phyloP scores from a whole-genome alignment of 2,797 vertebrate genomes.

The Enteromius anoplus region DNA sequence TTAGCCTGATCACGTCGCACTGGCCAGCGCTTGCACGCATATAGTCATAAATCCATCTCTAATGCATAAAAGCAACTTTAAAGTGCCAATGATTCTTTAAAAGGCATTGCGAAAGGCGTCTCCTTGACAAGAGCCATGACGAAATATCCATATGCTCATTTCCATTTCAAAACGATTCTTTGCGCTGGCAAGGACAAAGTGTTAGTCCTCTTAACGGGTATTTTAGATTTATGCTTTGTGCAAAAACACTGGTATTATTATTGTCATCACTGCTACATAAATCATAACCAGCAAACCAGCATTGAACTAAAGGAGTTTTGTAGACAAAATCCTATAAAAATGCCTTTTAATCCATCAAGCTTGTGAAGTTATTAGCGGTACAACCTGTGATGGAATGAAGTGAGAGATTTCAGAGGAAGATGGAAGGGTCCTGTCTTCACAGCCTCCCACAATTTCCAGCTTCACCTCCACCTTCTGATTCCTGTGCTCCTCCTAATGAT shows the following conservation, averaged over 20 bases:
- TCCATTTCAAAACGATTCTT: slow-evolving; percentile 47
- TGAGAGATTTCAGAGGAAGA: slow-evolving; percentile 37
- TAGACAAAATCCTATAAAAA: slow-evolving; percentile 27
- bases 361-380: neutral
- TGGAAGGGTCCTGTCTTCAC: slow-evolving; percentile 5
- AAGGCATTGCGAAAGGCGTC: slow-evolving; percentile 47
- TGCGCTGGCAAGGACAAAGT: slow-evolving; percentile 36
- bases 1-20: slow-evolving; percentile 40
- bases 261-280: slow-evolving; percentile 24
- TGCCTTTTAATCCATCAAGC: slow-evolving; percentile 21
- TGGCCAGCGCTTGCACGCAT: slow-evolving; percentile 32
- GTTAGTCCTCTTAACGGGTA: slow-evolving; percentile 26
- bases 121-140: slow-evolving; percentile 49
- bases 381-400: neutral
- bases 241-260: slow-evolving; percentile 38
- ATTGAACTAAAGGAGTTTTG: neutral
- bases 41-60: slow-evolving; percentile 54
- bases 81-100: slow-evolving; percentile 51
- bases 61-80: slow-evolving; percentile 49
- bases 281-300: slow-evolving; percentile 9
- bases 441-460: slow-evolving; percentile 16
- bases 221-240: slow-evolving; percentile 41
- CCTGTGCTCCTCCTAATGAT: slow-evolving; percentile 37
- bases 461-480: slow-evolving; percentile 20
- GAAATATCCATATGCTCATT: slow-evolving; percentile 49